Base-by-base conservation (phyloP, 2,888 invertebrate genomes). In the Euspilapteryx auroguttella region DNA sequence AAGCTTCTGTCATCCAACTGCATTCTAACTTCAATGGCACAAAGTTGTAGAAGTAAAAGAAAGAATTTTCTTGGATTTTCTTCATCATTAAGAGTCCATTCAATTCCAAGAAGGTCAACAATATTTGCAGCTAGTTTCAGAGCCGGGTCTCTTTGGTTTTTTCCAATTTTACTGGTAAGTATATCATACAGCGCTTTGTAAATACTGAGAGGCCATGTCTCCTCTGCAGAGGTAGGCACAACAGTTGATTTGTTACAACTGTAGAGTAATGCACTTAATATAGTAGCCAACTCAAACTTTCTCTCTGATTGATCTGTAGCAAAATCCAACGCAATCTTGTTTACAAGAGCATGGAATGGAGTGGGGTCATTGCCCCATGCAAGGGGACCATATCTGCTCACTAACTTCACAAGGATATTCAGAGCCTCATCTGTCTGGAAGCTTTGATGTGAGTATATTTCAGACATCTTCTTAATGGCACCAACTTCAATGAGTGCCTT, bases 21-120 rank as follows among this genome's bases (percentile, higher is more conserved):
- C 94, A 96, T 94, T 47, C 94, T 82, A 1, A 95, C 87, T 79
- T 96, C 95, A 49, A 95, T 90, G 27, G 93, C 91, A 42, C 89
- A 86, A 31, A 96, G 69, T 54, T 95, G 94, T 31, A 94, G 82
- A 13, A 90, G 58, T 8, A 94, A 64, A 12, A 94, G 69, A 43
- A 94, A 85, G 47, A 93, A 87, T 47, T 90, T 85, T 61, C 89
- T 89, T 31, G 90, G 89, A 39, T 82, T 80, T 34, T 87, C 86
- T 39, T 87, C 87, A 55, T 89, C 88, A 43, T 80, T 81, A 37
- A 92, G 71, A 30, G 87, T 81, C 92, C 93, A 94, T 38, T 91
- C 89, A 14, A 91, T 82, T 12, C 94, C 93, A 12, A 93, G 71
- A 1, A 89, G 68, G 40, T 92, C 89, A 33, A 94, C 73, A 48